Conservation (phyloP, 2,888 invertebrate genomes). For the Pardosa pseudoannulata region DNA sequence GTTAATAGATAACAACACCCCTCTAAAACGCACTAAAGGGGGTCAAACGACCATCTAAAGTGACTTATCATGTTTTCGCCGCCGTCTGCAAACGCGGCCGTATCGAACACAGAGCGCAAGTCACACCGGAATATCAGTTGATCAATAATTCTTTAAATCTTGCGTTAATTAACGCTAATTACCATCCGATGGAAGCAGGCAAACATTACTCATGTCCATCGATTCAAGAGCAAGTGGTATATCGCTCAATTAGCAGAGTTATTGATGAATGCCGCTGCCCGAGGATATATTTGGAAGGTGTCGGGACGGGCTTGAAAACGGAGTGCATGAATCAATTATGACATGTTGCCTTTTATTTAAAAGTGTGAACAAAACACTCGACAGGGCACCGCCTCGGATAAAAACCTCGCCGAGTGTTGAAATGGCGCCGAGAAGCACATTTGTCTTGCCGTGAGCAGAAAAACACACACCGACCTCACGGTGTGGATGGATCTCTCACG, state of each 20-base stretch:
- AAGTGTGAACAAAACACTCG: no score
- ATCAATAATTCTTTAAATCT: conserved; percentile 17
- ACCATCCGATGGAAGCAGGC: background rate
- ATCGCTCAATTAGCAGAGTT: conserved; percentile 1
- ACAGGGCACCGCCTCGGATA: no score
- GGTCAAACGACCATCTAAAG: background rate
- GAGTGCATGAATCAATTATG: conserved; percentile 6
- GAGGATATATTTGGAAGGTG: background rate
- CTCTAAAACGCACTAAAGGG: background rate
- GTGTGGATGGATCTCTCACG: no score
- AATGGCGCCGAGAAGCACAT: no score
- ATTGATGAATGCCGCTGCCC: conserved; percentile 1
- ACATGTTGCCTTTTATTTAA: background rate
- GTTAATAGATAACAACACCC: background rate
- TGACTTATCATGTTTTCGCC: conserved; percentile 8
- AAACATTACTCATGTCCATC: conserved; percentile 13
- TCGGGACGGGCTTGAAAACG: background rate
- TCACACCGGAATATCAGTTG: background rate
- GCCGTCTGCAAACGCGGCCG: background rate
- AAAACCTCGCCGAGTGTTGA: no score
- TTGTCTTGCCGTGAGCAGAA: no score
- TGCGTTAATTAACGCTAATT: conserved; percentile 12
- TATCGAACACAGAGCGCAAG: background rate
- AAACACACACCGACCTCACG: no score
- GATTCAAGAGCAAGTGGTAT: background rate